Evolutionary conservation across 1,140 invertebrate species (phyloP), one percentile per base, ranked within the genome.

Genomic region (Tetranychus urticae): DNA sequence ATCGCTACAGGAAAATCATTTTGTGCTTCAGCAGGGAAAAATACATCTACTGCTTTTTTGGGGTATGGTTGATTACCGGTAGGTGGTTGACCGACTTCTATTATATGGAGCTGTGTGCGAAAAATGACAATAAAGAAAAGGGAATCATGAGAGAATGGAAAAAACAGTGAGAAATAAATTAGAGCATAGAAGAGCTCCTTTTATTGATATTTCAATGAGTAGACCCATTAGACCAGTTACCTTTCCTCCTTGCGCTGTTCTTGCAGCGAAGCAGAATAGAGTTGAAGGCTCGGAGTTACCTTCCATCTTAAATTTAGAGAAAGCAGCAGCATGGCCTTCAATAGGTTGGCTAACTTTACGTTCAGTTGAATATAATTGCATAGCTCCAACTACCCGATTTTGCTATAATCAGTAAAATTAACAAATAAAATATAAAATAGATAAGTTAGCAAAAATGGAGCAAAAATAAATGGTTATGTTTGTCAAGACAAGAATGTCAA

Each of bases 1-100:
- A 99, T 98, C 0, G 96, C 93, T 14, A 99, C 93, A 1, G 96
- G 96, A 72, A 99, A 99, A 76, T 99, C 96, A 72, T 88, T 94
- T 70, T 87, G 86, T 1, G 92, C 93, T 71, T 99, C 94, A 1
- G 90, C 82, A 33, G 96, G 93, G 73, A 98, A 99, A 75, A 97
- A 97, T 0, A 99, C 90, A 75, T 99, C 94, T 0, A 98, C 90
- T 0, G 88, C 87, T 75, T 98, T 99, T 74, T 99, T 99, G 0
- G 85, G 79, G 72, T 96, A 98, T 0, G 93, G 83, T 69, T 92
- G 87, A 74, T 98, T 98, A 37, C 92, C 91, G n/a, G 83, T 75
- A 13, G 91, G 85, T 33, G 90, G 82, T 67, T 88, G 83, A 10
- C 94, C 94, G 14, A 99, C 93, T 80, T 98, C 96, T 69, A 99